Base-by-base conservation (phyloP, 2,888 invertebrate species). In the Hermaeophaga mercurialis region DNA sequence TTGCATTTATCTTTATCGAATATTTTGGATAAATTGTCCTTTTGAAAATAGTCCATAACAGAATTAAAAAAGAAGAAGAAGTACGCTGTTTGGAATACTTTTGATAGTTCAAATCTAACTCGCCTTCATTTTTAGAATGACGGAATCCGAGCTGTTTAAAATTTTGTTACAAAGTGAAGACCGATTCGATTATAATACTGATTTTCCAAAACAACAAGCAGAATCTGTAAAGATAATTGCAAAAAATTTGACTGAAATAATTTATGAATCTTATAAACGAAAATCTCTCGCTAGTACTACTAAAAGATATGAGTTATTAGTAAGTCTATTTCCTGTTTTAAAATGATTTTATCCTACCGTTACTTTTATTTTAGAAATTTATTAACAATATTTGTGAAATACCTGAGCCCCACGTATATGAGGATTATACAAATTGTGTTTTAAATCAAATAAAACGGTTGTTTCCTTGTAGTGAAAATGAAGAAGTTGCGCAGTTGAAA, bases 241-340 rank as follows among this genome's bases (percentile, higher is more conserved):
- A 8, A 54, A 41, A 31, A 63, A 65, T 46, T 49, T 69, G 26
- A 49, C 64, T 11, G 59, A 66, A 17, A 48, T 63, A 12, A 61
- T 68, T 33, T 67, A 62, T 47, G 62, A 63, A 33, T 60, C 64
- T 4, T 54, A 66, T 14, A 65, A 65, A 48, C 54, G 59, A 19
- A 66, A 66, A 52, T 66, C 64, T n/a, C 48, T 38, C 33, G 52
- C 59, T 4, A 63, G 64, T 53, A 54, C 50, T 5, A 38, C 38
- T 3, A 66, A 65, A 56, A 58, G 66, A 45, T 50, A 50, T 9
- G 63, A 68, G 54, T 22, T 64, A 24, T 50, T 68, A 63, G 68
- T 68, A 64, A 52, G 36, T 11, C 14, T 41, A 24, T 47, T 9
- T 28, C 22, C 6, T 14, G 2, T 19, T 2, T 7, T 17, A 14